Evolutionary conservation across 2,888 invertebrate genomes (phyloP).

Genomic region (Plemyria rubiginata): DNA sequence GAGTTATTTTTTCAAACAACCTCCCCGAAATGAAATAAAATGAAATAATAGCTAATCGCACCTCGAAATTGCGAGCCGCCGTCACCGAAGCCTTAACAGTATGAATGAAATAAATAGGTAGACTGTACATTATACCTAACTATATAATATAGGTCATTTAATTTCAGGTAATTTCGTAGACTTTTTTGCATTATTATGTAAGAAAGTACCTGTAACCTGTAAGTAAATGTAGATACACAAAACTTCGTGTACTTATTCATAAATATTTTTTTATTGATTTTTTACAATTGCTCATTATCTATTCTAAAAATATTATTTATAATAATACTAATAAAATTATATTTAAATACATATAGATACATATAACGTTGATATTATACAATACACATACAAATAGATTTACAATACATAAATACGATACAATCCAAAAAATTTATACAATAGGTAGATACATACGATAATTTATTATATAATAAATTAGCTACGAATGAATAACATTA

Average conservation of each 20-base stretch:
- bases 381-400: constrained; percentile 37
- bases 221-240: too few species aligned
- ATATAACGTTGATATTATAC: constrained; percentile 31
- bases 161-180: too few species aligned
- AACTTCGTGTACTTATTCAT: background rate
- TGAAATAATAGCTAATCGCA: too few species aligned
- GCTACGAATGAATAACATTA: constrained; percentile 12
- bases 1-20: too few species aligned
- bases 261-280: constrained; percentile 23
- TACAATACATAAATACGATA: constrained; percentile 50
- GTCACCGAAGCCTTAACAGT: too few species aligned
- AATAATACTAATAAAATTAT: constrained; percentile 41
- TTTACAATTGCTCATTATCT: constrained; percentile 57
- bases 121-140: too few species aligned
- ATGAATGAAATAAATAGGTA: too few species aligned
- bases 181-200: too few species aligned
- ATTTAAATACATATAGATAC: constrained; percentile 23
- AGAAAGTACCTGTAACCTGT: background rate
- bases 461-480: background rate
- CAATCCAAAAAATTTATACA: constrained; percentile 35
- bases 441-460: too few species aligned
- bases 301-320: constrained; percentile 53
- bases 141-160: too few species aligned
- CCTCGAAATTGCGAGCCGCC: too few species aligned
- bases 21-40: too few species aligned